phyloP scores from a whole-genome alignment of 2,113 vertebrate genomes.

The Hydropotes inermis region DNA sequence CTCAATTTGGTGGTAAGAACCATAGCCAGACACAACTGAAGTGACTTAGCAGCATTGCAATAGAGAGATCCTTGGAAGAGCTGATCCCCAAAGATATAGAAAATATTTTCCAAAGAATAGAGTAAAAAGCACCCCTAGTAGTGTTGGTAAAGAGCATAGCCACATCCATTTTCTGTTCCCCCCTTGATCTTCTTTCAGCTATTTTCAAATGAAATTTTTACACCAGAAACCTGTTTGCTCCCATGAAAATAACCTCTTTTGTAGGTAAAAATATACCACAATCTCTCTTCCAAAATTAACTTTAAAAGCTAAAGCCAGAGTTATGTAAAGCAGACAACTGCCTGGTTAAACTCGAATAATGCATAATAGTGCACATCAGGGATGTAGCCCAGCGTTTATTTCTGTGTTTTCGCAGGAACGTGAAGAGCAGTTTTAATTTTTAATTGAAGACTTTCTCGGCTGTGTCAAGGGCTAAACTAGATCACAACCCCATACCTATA shows the following conservation, averaged over 20 bases:
- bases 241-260: background rate
- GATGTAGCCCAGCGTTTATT: too few species aligned
- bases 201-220: background rate
- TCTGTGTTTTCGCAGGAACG: background rate
- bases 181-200: background rate
- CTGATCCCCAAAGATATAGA: background rate
- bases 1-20: background rate
- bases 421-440: background rate
- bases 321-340: background rate
- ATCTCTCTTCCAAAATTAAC: background rate
- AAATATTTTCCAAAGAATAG: background rate
- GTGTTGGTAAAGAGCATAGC: background rate
- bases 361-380: background rate
- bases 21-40: too few species aligned
- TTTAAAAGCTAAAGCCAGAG: background rate
- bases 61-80: background rate
- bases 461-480: conserved; percentile 15
- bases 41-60: background rate
- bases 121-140: background rate
- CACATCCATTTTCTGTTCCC: accelerated
- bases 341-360: background rate
- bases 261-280: background rate
- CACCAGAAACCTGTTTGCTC: background rate
- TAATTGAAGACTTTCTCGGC: background rate
- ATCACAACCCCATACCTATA: background rate